Conservation (phyloP, 2,113 vertebrate species). For the Maccullochella peelii region DNA sequence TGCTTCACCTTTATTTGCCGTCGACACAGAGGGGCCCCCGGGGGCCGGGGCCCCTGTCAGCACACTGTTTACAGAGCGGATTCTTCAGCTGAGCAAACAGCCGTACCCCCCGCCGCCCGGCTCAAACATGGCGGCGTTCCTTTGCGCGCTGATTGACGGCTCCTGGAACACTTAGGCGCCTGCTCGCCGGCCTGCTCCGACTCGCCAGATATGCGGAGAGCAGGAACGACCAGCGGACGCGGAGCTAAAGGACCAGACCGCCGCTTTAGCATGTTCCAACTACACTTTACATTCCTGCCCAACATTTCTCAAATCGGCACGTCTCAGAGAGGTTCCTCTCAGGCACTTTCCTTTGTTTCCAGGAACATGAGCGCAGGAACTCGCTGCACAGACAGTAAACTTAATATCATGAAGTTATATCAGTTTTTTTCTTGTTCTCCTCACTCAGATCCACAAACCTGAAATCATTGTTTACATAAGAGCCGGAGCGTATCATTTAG, state of each 20-base stretch:
- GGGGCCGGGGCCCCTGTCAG: conserved; percentile 41
- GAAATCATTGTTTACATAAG: too few species aligned
- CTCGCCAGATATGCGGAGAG: conserved; percentile 57
- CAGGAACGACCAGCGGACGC: neutral
- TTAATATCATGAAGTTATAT: too few species aligned
- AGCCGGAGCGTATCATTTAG: too few species aligned
- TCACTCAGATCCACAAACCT: too few species aligned
- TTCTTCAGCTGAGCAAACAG: conserved; percentile 79
- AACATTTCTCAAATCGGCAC: neutral
- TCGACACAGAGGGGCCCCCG: conserved; percentile 27
- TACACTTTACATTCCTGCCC: conserved; percentile 33
- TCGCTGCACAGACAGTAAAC: too few species aligned
- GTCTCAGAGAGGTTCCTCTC: neutral
- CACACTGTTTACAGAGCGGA: conserved; percentile 75
- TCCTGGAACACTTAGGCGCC: conserved; percentile 23
- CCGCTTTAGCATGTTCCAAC: neutral
- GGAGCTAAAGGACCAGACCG: conserved; percentile 2
- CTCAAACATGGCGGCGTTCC: conserved; percentile 61
- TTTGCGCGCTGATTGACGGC: conserved; percentile 61
- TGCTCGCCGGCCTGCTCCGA: conserved; percentile 56
- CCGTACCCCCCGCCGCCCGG: conserved; percentile 19
- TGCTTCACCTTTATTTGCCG: conserved; percentile 72
- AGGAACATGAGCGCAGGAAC: neutral
- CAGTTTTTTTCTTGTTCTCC: too few species aligned
- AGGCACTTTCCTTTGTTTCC: neutral